A percentile compares a stretch with the other conserved stretches of the same genome.
Evolutionary conservation across 1,140 invertebrate species (phyloP).

Genomic region (Anastrepha obliqua): DNA sequence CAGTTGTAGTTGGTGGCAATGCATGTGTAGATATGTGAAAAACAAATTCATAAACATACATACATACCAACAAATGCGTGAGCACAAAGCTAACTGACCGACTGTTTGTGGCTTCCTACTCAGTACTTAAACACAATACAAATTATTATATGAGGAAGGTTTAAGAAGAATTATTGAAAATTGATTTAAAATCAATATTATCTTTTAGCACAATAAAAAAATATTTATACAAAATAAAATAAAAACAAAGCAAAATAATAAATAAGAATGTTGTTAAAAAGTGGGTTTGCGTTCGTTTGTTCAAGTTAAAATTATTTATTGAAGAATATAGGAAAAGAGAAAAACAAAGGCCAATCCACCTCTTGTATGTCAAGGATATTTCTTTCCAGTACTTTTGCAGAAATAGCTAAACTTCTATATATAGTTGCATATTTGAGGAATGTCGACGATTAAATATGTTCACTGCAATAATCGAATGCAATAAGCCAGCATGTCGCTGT

Average conservation of each 20-base stretch:
- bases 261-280: background rate
- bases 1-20: background rate
- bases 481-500: too few species aligned
- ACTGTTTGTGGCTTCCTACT: slow-evolving; percentile 20
- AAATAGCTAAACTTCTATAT: too few species aligned
- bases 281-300: background rate
- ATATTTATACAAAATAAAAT: background rate
- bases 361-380: too few species aligned
- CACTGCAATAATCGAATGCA: too few species aligned
- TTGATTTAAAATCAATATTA: slow-evolving; percentile 38
- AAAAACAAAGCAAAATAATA: background rate
- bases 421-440: too few species aligned
- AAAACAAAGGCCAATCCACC: too few species aligned
- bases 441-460: too few species aligned
- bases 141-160: background rate
- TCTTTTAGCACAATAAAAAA: background rate
- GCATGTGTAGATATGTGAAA: background rate
- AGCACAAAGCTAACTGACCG: background rate
- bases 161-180: background rate
- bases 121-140: background rate
- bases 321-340: too few species aligned
- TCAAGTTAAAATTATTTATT: too few species aligned
- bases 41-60: background rate
- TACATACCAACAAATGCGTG: background rate
- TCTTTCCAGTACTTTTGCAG: too few species aligned